Conservation (phyloP, 2,797 vertebrate genomes). For the Syngnathus rostellatus region DNA sequence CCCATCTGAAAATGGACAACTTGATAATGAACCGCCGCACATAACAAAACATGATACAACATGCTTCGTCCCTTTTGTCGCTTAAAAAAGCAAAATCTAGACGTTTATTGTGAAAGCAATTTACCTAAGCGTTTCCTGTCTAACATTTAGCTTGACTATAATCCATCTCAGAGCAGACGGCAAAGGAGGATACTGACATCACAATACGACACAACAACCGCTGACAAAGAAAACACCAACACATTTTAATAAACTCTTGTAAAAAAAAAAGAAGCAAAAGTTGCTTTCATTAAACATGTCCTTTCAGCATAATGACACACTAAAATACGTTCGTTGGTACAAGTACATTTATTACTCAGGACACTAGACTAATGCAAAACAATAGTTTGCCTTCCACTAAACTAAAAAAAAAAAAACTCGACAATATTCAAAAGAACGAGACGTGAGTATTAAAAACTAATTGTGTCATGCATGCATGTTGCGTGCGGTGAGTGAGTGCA, state of each 20-base stretch:
- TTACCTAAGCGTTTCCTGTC: background rate
- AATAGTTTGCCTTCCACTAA: background rate
- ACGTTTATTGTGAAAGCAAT: background rate
- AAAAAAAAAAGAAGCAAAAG: background rate
- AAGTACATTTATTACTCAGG: background rate
- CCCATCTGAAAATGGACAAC: background rate
- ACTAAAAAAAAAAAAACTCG: constrained; percentile 6
- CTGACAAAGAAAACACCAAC: background rate
- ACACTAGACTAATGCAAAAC: background rate
- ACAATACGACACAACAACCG: background rate
- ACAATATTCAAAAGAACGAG: constrained; percentile 31
- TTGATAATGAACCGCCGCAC: background rate
- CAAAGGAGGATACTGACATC: background rate
- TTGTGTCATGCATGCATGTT: background rate
- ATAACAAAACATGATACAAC: background rate
- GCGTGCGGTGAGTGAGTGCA: background rate
- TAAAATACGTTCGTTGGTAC: background rate
- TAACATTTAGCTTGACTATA: background rate
- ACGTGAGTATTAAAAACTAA: background rate
- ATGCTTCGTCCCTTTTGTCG: background rate
- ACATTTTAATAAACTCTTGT: background rate
- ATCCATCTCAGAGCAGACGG: background rate
- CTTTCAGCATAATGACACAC: background rate
- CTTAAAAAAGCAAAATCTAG: background rate
- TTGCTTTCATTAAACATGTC: background rate